Conservation (phyloP, 2,888 invertebrate species). For the Pollenia griseotomentosa region DNA sequence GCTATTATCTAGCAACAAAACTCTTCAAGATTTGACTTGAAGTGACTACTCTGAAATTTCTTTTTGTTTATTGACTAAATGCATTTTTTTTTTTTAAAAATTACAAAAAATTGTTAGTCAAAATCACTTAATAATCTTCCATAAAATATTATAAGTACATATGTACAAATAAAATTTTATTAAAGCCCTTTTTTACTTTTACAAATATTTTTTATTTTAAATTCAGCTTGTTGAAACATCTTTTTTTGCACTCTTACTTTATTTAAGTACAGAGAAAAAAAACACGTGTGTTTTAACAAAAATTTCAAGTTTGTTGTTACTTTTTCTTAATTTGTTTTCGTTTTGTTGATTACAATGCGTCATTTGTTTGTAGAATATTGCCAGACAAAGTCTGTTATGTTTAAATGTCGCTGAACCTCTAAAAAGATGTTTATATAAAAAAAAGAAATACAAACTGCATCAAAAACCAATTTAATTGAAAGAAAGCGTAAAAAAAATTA, state of each 20-base stretch:
- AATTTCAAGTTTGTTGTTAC: slow-evolving; percentile 47
- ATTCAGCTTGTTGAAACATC: slow-evolving; percentile 5
- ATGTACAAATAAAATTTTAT: not conserved
- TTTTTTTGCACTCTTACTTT: slow-evolving; percentile 19
- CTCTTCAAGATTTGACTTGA: too few species aligned
- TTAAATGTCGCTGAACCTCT: slow-evolving; percentile 59
- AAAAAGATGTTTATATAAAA: not conserved
- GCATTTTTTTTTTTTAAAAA: too few species aligned
- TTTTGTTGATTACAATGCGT: slow-evolving; percentile 43
- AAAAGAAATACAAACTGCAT: not conserved
- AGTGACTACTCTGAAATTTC: too few species aligned
- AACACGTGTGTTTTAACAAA: slow-evolving; percentile 52
- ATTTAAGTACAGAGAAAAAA: slow-evolving; percentile 10
- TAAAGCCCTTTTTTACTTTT: not conserved
- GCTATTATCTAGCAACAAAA: too few species aligned
- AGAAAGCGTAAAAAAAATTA: not conserved
- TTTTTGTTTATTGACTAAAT: too few species aligned
- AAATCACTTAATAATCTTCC: not conserved
- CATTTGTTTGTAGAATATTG: slow-evolving; percentile 42
- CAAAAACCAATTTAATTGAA: not conserved
- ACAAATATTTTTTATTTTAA: slow-evolving; percentile 17
- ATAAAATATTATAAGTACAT: not conserved
- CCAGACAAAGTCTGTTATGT: slow-evolving; percentile 41
- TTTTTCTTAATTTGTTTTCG: slow-evolving; percentile 9
- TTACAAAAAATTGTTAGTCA: too few species aligned